Evolutionary conservation across 2,888 invertebrate genomes (phyloP), one percentile per base, ranked within the genome.

Genomic region (Caenorhabditis sp.): DNA sequence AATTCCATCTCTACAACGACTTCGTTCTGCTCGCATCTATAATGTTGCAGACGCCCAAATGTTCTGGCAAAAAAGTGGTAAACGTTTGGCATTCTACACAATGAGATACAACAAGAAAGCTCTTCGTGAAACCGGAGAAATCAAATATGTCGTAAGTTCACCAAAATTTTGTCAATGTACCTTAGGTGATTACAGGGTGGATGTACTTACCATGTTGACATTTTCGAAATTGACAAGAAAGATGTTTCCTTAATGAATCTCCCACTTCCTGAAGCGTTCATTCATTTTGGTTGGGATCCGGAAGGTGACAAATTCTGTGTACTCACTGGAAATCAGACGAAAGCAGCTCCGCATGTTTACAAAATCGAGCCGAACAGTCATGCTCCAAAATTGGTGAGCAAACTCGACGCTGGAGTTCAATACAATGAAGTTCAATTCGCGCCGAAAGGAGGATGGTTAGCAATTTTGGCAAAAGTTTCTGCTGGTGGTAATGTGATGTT

Each of bases 41-140:
- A 96, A 94, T 77, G 97, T 99, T 0, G 96, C 96, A 0, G 96
- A 97, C 88, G 97, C 97, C 88, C 95, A 95, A 86, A 94, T 99
- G 88, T 95, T 95, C 89, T 99, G 99, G 99, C 99, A 99, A 67
- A 81, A 84, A 56, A 78, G 78, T 26, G 99, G 99, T 0, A 96
- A 97, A 88, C 96, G 95, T 88, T 91, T 99, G 27, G 97, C 97
- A 85, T 97, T 97, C 0, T 97, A 97, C 90, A 93, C 94, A 0
- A 94, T 72, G 67, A 64, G 80, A 68, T 93, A 92, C 89, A 92
- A 93, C 3, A 96, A 95, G 90, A 92, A 93, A n/a, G 93, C 94
- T 85, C 88, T 88, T 49, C 89, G 89, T 64, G 96, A 97, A 95
- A 84, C 96, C 83, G 93, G 92, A 76, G 95, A 95, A 86, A 92